Conservation (phyloP, 2,113 vertebrate species). For the Copsychus sechellarum region DNA sequence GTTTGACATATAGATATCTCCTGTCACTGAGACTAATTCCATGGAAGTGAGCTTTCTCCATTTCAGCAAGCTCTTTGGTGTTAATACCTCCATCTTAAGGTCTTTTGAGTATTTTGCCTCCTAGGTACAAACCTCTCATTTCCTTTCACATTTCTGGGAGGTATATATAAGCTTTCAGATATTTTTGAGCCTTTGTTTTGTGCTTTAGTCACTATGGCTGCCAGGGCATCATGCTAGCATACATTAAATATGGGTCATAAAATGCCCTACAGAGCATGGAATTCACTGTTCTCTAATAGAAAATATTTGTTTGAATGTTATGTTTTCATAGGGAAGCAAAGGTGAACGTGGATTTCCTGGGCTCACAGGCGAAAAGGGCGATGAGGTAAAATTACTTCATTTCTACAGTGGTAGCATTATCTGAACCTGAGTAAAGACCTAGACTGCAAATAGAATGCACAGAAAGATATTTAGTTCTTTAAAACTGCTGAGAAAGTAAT, state of each 20-base stretch:
- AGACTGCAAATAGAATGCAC: background rate
- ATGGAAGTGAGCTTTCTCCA: background rate
- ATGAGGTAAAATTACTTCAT: slow-evolving; percentile 83
- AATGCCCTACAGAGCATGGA: background rate
- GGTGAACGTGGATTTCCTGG: slow-evolving; percentile 95
- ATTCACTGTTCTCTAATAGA: background rate
- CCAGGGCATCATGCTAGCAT: background rate
- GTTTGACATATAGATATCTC: background rate
- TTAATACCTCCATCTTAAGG: background rate
- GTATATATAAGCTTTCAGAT: background rate
- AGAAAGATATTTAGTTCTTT: background rate
- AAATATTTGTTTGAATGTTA: slow-evolving; percentile 18
- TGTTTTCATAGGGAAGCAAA: slow-evolving; percentile 87
- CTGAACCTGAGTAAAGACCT: background rate
- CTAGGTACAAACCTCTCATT: background rate
- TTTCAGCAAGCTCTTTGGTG: background rate
- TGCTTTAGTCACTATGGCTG: background rate
- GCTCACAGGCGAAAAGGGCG: slow-evolving; percentile 88
- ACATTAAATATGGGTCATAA: background rate
- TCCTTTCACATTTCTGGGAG: background rate
- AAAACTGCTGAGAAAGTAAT: background rate
- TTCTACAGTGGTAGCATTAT: background rate
- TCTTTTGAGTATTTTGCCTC: background rate
- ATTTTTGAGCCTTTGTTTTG: background rate
- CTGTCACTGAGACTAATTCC: background rate